phyloP scores from a whole-genome alignment of 2,113 vertebrate species.

The Albula glossodonta region DNA sequence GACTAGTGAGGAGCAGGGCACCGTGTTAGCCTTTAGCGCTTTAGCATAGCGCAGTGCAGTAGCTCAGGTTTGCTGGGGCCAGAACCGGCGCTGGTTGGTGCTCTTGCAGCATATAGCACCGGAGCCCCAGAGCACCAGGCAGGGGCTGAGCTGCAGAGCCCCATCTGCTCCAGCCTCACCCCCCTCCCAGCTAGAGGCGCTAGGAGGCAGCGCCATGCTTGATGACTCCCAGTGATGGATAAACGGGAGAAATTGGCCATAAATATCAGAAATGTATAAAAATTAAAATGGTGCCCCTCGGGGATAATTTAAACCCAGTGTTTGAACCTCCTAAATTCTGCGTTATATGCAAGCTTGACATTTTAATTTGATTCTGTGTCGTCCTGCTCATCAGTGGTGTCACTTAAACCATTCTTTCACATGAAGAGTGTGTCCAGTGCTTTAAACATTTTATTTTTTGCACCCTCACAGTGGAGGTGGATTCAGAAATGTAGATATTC shows the following conservation, averaged over 20 bases:
- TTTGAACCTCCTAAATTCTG: slow-evolving; percentile 11
- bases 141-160: neutral
- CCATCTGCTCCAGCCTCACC: neutral
- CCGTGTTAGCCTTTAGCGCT: neutral
- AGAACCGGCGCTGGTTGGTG: neutral
- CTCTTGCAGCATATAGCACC: neutral
- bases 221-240: neutral
- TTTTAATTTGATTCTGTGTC: neutral
- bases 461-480: neutral
- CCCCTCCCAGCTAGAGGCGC: neutral
- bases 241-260: slow-evolving; percentile 15
- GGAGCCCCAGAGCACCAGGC: neutral
- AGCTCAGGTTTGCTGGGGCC: too few relatives aligned
- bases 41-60: too few relatives aligned
- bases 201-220: neutral
- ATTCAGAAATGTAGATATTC: neutral
- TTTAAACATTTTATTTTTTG: neutral
- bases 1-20: neutral
- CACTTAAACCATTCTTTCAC: neutral
- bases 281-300: slow-evolving; percentile 16
- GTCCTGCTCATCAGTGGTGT: neutral
- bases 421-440: neutral
- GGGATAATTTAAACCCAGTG: neutral
- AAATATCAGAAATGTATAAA: slow-evolving; percentile 24
- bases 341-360: neutral